Evolutionary conservation across 2,888 invertebrate species (phyloP).

Genomic region (Noctua fimbriata): DNA sequence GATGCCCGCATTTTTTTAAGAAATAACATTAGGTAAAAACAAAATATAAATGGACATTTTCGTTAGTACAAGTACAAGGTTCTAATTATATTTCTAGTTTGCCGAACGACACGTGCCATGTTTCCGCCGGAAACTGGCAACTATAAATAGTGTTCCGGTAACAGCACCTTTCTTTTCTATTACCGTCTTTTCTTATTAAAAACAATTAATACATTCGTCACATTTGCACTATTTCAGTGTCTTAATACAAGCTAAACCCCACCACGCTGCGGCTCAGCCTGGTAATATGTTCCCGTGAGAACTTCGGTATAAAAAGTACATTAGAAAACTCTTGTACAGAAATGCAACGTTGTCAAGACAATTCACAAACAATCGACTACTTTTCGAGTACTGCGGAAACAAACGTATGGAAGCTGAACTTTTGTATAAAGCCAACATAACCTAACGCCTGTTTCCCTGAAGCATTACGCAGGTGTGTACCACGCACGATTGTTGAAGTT

Average conservation of each 20-base stretch:
- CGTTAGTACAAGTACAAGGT: background rate
- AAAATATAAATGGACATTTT: background rate
- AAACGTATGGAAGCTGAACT: background rate
- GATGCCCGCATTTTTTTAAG: background rate
- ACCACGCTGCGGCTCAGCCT: background rate
- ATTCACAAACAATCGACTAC: background rate
- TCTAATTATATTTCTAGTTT: too few species aligned
- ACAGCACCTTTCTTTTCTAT: background rate
- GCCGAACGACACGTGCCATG: background rate
- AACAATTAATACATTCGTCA: background rate
- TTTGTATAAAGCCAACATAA: background rate
- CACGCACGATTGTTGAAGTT: background rate
- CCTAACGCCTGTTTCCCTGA: background rate
- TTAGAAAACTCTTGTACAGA: background rate
- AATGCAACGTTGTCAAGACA: background rate
- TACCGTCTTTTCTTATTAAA: background rate
- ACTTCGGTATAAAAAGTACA: background rate
- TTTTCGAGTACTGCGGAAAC: background rate
- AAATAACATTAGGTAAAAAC: background rate
- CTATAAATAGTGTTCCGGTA: background rate
- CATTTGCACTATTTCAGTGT: background rate
- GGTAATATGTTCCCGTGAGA: background rate
- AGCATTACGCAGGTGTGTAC: background rate
- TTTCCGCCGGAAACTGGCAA: conserved; percentile 6
- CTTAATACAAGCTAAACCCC: background rate